Base-by-base conservation (phyloP, 2,113 vertebrate species). In the Rhadina sibilatrix region DNA sequence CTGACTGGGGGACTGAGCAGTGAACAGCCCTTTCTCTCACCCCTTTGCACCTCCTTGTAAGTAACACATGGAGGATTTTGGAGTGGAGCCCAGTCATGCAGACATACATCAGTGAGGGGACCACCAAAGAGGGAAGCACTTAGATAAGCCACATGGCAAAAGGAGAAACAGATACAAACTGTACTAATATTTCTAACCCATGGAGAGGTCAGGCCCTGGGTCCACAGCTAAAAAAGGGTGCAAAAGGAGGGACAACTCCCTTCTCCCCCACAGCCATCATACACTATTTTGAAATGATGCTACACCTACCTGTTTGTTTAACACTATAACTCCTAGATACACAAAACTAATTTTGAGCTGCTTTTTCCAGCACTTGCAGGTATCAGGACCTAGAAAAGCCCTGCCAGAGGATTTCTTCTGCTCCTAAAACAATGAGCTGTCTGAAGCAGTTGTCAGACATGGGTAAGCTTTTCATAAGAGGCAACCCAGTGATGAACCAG, bases 401-500 rank as follows among this genome's bases (percentile, higher is more conserved):
- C 54, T 74, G n/a, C 9, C 28, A 44, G 17, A 20, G 10, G 20
- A 37, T 74, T 83, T 72, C 5, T 19, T 75, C 53, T n/a, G 28
- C 30, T 57, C 28, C 47, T 59, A 24, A 50, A 80, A 12, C 4
- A 37, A 63, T 0, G 0, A 38, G 10, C 11, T 77, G 14, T 5
- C 37, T 53, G 21, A 57, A 69, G 85, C 28, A 60, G 57, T 20
- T 76, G 24, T 64, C 38, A 9, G 33, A 33, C 1, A 1, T 5
- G 15, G 28, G 22, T 18, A 49, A 75, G 14, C 5, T 76, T 61
- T 63, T 20, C 21, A 1, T 11, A 33, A 59, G 4, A 1, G 30
- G 44, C 40, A 85, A 38, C 24, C 25, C 11, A 12, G n/a, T 6
- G 35, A 49, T 3, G 21, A 60, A 49, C 6, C 31, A 57, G 27